Evolutionary conservation across 2,113 vertebrate species (phyloP).

Genomic region (Myrmophylax atrothorax): DNA sequence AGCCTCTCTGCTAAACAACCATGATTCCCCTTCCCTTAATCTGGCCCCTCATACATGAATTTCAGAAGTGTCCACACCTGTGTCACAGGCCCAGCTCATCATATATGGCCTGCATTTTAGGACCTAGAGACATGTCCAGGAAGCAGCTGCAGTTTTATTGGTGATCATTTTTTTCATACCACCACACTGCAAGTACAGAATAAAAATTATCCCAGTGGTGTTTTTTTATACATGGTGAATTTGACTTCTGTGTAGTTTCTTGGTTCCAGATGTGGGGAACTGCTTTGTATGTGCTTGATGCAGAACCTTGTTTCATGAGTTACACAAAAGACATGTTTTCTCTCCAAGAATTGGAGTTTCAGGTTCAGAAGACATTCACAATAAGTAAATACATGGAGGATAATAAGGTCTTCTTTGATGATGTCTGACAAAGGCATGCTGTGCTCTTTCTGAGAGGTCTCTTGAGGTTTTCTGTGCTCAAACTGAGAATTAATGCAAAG

Average conservation of each 20-base stretch:
- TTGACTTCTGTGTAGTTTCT: neutral
- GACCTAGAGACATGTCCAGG: neutral
- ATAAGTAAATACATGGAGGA: neutral
- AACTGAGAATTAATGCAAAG: neutral
- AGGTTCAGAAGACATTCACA: neutral
- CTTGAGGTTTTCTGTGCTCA: neutral
- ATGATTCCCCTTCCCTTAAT: neutral
- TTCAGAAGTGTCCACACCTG: neutral
- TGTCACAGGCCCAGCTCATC: neutral
- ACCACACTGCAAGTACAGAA: neutral
- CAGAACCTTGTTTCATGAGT: neutral
- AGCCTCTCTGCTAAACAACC: neutral
- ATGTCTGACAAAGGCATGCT: neutral
- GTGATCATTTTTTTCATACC: neutral
- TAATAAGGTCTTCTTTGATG: neutral
- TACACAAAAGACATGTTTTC: neutral
- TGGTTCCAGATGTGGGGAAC: neutral
- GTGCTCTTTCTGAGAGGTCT: neutral
- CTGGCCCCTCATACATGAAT: neutral
- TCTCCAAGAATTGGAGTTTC: neutral
- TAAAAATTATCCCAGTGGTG: neutral
- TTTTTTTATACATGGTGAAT: neutral
- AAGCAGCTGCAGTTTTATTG: neutral
- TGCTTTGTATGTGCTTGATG: neutral
- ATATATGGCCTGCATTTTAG: neutral